Evolutionary conservation across 2,797 vertebrate species (phyloP).

Genomic region (Centroberyx gerrardi): DNA sequence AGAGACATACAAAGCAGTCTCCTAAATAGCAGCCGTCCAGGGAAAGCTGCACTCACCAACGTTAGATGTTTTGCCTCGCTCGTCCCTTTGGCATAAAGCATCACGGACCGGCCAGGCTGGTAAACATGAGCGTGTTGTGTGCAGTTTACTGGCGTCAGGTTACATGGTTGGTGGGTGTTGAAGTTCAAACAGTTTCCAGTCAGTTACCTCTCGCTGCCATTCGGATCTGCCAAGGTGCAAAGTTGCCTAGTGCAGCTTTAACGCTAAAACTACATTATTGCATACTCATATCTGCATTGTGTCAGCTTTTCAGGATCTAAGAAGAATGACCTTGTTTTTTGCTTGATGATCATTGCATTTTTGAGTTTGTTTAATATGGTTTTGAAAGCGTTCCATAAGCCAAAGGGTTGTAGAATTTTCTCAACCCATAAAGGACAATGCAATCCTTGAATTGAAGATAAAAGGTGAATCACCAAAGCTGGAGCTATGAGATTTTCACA

Average conservation of each 20-base stretch:
- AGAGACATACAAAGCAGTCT: not conserved
- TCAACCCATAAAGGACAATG: not conserved
- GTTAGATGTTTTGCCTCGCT: not conserved
- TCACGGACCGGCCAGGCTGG: not conserved
- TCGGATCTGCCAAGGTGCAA: not conserved
- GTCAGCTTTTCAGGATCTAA: too few species aligned
- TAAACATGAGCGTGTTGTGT: not conserved
- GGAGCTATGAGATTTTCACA: conserved; percentile 22
- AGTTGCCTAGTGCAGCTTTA: not conserved
- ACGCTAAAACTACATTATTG: not conserved
- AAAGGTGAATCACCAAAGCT: too few species aligned
- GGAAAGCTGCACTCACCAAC: not conserved
- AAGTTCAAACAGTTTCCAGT: not conserved
- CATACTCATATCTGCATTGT: too few species aligned
- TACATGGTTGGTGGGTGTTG: not conserved
- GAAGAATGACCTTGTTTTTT: too few species aligned
- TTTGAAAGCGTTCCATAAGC: too few species aligned
- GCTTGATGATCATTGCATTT: too few species aligned
- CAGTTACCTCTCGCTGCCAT: too few species aligned
- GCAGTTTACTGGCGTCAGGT: not conserved
- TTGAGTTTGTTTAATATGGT: too few species aligned
- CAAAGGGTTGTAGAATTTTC: too few species aligned
- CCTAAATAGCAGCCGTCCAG: not conserved
- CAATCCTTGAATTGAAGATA: conserved; percentile 5
- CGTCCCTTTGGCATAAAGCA: not conserved